These are phyloP conservation scores for Phyllostomus hastatus DNA, from an alignment of 2,113 vertebrate genomes.

Conservation along the genomic window DNA sequence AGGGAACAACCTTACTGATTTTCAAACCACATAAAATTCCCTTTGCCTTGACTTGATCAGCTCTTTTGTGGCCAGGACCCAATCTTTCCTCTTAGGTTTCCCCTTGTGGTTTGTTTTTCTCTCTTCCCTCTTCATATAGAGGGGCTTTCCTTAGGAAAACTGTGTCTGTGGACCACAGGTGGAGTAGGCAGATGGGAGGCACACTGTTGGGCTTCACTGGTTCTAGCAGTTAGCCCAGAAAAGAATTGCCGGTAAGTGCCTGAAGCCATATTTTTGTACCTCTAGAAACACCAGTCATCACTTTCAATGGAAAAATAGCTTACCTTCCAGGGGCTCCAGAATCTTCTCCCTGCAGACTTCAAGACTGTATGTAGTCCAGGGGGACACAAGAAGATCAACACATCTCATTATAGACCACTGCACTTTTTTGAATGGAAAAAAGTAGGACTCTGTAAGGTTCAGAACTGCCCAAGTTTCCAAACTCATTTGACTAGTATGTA, in stretches of 20 bases:
- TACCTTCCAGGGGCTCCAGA: not conserved
- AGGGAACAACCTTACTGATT: not conserved
- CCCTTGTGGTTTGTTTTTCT: not conserved
- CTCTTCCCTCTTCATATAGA: not conserved
- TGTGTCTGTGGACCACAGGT: not conserved
- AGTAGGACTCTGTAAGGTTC: not conserved
- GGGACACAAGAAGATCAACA: not conserved
- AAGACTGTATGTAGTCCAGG: not conserved
- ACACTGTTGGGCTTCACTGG: not conserved
- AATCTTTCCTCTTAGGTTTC: not conserved
- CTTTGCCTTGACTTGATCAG: not conserved
- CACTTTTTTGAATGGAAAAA: not conserved
- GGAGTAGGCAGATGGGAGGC: not conserved
- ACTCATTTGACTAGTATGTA: not conserved
- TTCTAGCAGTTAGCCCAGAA: not conserved
- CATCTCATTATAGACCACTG: not conserved
- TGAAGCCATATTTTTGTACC: not conserved
- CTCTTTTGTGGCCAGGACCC: not conserved
- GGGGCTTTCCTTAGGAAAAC: not conserved
- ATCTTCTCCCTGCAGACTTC: not conserved
- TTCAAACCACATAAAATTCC: not conserved
- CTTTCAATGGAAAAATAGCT: not conserved
- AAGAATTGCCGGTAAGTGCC: not conserved
- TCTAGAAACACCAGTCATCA: not conserved
- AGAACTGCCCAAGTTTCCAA: not conserved